These are phyloP conservation scores for Drosophila insularis DNA, from an alignment of 1,140 invertebrate species.

Conservation along the genomic window DNA sequence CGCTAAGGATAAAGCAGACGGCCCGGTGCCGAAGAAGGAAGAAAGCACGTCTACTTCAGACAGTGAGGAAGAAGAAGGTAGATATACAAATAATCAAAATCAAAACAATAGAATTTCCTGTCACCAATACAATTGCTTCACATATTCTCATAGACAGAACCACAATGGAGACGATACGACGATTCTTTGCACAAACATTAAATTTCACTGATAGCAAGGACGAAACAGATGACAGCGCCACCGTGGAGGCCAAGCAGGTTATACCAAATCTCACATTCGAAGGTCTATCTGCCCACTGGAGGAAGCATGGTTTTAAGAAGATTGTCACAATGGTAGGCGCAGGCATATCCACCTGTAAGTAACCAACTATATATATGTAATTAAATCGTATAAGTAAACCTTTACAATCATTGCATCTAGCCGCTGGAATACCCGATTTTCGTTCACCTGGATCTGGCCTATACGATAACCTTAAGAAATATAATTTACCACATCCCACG, in stretches of 20 bases:
- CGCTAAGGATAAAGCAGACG: neutral
- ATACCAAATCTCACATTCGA: conserved; percentile 86
- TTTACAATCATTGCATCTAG: conserved; percentile 83
- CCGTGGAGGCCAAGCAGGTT: conserved; percentile 79
- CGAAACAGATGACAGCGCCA: conserved; percentile 15
- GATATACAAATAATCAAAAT: neutral
- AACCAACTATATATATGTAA: neutral
- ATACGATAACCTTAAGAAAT: conserved; percentile 96
- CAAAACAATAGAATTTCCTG: conserved; percentile 12
- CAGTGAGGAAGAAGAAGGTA: conserved; percentile 22
- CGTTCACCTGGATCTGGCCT: conserved; percentile 95
- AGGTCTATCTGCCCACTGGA: conserved; percentile 88
- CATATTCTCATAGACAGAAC: conserved; percentile 25
- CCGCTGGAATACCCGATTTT: conserved; percentile 97
- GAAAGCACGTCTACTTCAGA: conserved; percentile 14
- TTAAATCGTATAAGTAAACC: neutral
- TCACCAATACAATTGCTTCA: neutral
- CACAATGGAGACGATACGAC: conserved; percentile 59
- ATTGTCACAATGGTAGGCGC: conserved; percentile 97
- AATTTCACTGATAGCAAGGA: conserved; percentile 26
- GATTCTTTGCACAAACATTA: conserved; percentile 57
- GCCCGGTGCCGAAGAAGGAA: neutral
- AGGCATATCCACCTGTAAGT: conserved; percentile 96
- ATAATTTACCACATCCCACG: conserved; percentile 95
- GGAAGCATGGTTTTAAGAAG: conserved; percentile 90